These are phyloP conservation scores for Gobio gobio DNA, from an alignment of 2,113 vertebrate genomes.

Conservation along the genomic window DNA sequence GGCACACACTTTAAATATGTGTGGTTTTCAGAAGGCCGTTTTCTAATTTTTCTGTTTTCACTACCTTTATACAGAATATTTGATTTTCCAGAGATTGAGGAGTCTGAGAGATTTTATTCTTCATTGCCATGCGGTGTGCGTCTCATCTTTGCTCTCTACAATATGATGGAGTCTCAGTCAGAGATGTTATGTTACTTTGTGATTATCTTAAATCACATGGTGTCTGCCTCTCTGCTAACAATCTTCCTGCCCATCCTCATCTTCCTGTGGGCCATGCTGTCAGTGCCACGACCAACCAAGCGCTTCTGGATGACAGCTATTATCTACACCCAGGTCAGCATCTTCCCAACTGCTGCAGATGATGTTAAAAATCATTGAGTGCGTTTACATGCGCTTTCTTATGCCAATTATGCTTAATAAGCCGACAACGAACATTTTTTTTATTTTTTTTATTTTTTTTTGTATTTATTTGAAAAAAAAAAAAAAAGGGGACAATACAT, in stretches of 20 bases:
- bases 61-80: constrained; percentile 63
- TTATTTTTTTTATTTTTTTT: too few species aligned
- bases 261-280: constrained; percentile 79
- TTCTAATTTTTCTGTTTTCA: not conserved
- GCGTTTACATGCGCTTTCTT: too few species aligned
- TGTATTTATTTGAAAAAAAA: too few species aligned
- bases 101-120: constrained; percentile 71
- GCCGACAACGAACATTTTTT: too few species aligned
- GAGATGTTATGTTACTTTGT: constrained; percentile 78
- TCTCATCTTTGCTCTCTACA: constrained; percentile 73
- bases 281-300: constrained; percentile 77
- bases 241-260: constrained; percentile 75
- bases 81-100: constrained; percentile 69
- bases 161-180: constrained; percentile 70
- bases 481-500: too few species aligned
- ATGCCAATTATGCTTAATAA: too few species aligned
- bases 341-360: not conserved
- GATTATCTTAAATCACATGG: constrained; percentile 76
- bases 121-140: constrained; percentile 65
- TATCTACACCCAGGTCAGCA: constrained; percentile 79
- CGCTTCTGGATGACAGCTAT: constrained; percentile 80
- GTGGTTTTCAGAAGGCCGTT: not conserved
- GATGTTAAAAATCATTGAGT: not conserved
- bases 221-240: constrained; percentile 74
- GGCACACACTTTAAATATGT: too few species aligned